Evolutionary conservation across 2,797 vertebrate species (phyloP).

Genomic region (Neoniphon sammara): DNA sequence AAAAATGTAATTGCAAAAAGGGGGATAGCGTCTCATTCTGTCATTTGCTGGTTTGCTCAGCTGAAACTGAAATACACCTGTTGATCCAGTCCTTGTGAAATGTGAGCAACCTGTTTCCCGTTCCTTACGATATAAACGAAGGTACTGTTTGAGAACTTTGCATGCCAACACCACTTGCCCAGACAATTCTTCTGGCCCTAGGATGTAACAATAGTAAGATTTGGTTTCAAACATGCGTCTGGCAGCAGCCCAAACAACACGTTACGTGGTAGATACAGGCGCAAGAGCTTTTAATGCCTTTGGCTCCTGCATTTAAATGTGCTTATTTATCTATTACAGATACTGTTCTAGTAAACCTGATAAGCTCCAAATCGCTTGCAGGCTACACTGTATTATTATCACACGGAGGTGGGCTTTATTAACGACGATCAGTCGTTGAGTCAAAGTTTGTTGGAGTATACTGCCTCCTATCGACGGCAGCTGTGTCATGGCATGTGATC

Average conservation of each 20-base stretch:
- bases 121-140: neutral
- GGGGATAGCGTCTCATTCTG: neutral
- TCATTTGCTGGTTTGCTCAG: neutral
- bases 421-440: neutral
- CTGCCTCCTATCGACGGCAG: constrained; percentile 67
- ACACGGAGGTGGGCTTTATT: neutral
- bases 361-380: neutral
- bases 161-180: neutral
- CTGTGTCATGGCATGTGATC: constrained; percentile 15
- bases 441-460: constrained; percentile 40
- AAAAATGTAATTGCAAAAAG: neutral
- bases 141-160: constrained; percentile 18
- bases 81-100: constrained; percentile 51
- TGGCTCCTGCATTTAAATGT: neutral
- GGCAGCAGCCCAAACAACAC: constrained; percentile 22
- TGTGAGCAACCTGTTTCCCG: constrained; percentile 49
- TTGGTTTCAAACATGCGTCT: neutral
- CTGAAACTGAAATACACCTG: constrained; percentile 72
- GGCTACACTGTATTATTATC: constrained; percentile 6
- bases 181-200: constrained; percentile 8
- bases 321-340: neutral
- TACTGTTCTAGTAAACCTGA: neutral
- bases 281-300: neutral
- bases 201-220: constrained; percentile 26
- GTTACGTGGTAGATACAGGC: too few relatives aligned